Evolutionary conservation across 2,113 vertebrate species (phyloP), one percentile per base, ranked within the genome.

Genomic region (Oostethus manadensis): DNA sequence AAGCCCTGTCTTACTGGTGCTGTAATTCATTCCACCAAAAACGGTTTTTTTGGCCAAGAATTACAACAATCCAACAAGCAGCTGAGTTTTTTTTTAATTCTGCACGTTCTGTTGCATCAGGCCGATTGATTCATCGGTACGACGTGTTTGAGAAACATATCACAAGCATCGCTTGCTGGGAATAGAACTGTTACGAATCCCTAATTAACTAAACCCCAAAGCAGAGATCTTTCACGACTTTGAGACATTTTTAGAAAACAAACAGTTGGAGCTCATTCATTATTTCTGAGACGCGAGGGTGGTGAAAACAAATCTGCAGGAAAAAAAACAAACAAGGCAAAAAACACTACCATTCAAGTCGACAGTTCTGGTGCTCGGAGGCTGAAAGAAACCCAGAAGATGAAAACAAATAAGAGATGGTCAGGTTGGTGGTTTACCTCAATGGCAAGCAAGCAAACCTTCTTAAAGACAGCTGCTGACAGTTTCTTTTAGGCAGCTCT

Each of bases 221-320:
- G 61, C 68, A 68, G 66, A 58, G 66, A 47, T 51, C 74, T 65
- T 65, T 56, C 67, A 38, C 58, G 58, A 67, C 60, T 60, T 13
- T 1, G 54, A 62, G 51, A 69, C 2, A 22, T 56, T 50, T 82
- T 71, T 64, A 71, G 67, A 58, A 71, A 55, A 64, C 60, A 68
- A 78, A 67, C 75, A 72, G 66, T 73, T 82, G 40, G 49, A 8
- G 53, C 44, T 51, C 67, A 64, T 81, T 68, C 26, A 77, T 77
- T 70, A 79, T 79, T 70, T 33, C 76, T 78, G 58, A 66, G 68
- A 72, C 66, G 69, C 49, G 56, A 63, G 56, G 18, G 51, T 50
- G 64, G 33, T 58, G 60, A 66, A 42, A 75, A 65, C 66, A 56
- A 70, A 70, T 75, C 61, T 21, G 43, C 51, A 16, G 13, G 16